Evolutionary conservation across 64 coral and sea anemone genomes (phyloP).

Genomic region (Montipora sp.): DNA sequence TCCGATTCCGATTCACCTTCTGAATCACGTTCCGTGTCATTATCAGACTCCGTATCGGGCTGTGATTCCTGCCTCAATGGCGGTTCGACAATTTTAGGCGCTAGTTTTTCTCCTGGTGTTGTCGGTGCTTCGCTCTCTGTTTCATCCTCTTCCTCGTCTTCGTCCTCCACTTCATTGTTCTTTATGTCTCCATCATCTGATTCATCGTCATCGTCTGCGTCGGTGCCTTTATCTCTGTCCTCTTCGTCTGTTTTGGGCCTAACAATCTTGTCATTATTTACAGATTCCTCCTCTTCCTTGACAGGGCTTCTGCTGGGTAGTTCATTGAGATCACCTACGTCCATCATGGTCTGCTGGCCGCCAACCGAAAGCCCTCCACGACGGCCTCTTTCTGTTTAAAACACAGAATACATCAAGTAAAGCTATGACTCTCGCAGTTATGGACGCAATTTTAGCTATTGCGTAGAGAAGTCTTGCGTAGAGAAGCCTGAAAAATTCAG

Average conservation of each 20-base stretch:
- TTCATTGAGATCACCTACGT: constrained; percentile 13
- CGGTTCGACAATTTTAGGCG: constrained; percentile 44
- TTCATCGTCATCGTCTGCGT: constrained; percentile 31
- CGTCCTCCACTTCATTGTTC: constrained; percentile 27
- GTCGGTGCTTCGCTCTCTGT: constrained; percentile 51
- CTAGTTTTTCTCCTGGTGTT: constrained; percentile 45
- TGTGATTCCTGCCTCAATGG: constrained; percentile 33
- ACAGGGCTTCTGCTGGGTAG: not conserved
- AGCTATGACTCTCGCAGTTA: too few species aligned
- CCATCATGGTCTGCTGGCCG: constrained; percentile 1
- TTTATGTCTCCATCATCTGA: constrained; percentile 6
- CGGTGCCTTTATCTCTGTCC: constrained; percentile 49
- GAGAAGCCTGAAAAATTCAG: too few species aligned
- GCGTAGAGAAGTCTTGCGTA: too few species aligned
- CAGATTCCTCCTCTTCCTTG: constrained; percentile 58
- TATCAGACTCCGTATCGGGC: constrained; percentile 55
- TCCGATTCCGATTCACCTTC: constrained; percentile 76
- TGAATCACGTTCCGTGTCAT: constrained; percentile 71
- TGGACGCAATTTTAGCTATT: too few species aligned
- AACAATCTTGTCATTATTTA: constrained; percentile 53
- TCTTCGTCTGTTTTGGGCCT: constrained; percentile 62
- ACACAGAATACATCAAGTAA: not conserved
- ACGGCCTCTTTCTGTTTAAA: constrained; percentile 76
- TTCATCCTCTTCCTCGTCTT: constrained; percentile 41
- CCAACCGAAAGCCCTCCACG: constrained; percentile 74